Conservation (phyloP, 2,888 invertebrate species). For the Himalopsyche japonica region DNA sequence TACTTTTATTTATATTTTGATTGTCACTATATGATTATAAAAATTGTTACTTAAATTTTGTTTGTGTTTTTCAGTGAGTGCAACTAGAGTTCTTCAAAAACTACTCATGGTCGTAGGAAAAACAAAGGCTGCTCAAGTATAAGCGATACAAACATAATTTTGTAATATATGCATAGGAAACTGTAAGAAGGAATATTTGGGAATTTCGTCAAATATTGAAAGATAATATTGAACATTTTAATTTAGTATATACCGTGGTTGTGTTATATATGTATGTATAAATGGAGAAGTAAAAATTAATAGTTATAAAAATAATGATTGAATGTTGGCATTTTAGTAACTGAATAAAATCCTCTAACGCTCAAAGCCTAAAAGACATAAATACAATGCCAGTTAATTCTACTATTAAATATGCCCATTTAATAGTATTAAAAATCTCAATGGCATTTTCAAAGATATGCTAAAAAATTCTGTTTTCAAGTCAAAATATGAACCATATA, state of each 20-base stretch:
- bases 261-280: background rate
- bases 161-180: background rate
- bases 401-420: background rate
- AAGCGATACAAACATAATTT: slow-evolving; percentile 45
- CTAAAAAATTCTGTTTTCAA: too few species aligned
- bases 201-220: background rate
- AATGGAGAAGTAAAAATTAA: too few species aligned
- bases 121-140: slow-evolving; percentile 70
- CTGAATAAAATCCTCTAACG: too few species aligned
- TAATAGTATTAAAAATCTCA: background rate
- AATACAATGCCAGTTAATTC: too few species aligned
- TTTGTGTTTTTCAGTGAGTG: slow-evolving; percentile 56
- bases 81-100: slow-evolving; percentile 70
- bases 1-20: too few species aligned
- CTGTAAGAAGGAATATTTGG: background rate
- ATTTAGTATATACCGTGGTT: background rate
- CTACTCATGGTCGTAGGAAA: slow-evolving; percentile 75
- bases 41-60: background rate
- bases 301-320: too few species aligned
- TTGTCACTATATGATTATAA: too few species aligned
- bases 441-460: background rate
- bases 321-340: too few species aligned
- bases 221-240: background rate
- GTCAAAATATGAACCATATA: too few species aligned
- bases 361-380: too few species aligned